Conservation (phyloP, 92 coral and sea anemone species). For the Blastomussa wellsi region DNA sequence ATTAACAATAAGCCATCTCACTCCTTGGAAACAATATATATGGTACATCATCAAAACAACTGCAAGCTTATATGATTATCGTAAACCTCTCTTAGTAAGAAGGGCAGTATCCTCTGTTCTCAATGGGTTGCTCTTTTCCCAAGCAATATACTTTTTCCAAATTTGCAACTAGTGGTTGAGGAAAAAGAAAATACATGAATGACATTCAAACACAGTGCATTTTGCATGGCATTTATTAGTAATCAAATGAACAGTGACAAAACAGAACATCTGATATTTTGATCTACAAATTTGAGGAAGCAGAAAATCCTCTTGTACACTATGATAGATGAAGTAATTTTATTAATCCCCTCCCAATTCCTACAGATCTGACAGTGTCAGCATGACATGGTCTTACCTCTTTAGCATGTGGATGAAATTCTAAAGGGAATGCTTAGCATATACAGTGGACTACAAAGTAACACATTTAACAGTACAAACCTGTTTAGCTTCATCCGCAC, state of each 20-base stretch:
- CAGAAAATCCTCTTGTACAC: no score
- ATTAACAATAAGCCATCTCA: neutral
- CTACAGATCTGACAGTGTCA: no score
- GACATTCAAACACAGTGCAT: neutral
- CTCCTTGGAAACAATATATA: neutral
- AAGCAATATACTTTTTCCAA: slow-evolving; percentile 92
- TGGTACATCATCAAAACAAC: neutral
- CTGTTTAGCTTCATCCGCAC: slow-evolving; percentile 88
- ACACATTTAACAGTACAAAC: neutral
- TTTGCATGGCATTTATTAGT: neutral
- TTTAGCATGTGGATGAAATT: neutral
- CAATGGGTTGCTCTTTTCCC: slow-evolving; percentile 95
- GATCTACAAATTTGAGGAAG: no score
- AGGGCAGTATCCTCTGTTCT: slow-evolving; percentile 85
- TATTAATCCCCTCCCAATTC: no score
- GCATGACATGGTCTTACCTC: no score
- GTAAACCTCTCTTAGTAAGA: slow-evolving; percentile 85
- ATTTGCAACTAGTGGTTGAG: slow-evolving; percentile 73
- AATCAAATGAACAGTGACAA: neutral
- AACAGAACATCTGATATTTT: no score
- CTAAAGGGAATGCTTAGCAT: neutral
- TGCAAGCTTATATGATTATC: neutral
- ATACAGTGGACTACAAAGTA: neutral
- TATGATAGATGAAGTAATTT: no score
- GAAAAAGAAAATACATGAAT: neutral